phyloP scores from a whole-genome alignment of 2,888 invertebrate genomes.

The Drosophila setosimentum region DNA sequence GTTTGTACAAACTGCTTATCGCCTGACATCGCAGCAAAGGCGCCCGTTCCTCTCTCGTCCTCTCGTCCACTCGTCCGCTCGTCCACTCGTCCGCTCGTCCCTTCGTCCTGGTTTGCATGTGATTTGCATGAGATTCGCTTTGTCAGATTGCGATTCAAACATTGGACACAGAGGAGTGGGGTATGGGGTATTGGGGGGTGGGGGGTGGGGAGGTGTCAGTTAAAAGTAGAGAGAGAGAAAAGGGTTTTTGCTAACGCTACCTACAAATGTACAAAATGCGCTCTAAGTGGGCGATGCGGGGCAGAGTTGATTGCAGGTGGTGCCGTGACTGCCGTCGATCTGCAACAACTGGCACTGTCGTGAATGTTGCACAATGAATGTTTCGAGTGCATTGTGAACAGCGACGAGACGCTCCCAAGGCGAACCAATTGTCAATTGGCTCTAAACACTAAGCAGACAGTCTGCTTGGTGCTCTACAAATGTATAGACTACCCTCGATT shows the following conservation, averaged over 20 bases:
- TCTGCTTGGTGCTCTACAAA: background rate
- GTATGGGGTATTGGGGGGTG: too few relatives aligned
- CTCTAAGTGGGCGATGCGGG: conserved; percentile 17
- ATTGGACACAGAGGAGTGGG: conserved; percentile 8
- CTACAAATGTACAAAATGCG: conserved; percentile 40
- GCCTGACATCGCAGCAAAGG: conserved; percentile 45
- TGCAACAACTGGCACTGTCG: conserved; percentile 40
- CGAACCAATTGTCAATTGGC: conserved; percentile 11
- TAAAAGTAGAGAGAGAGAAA: background rate
- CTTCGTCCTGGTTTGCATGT: conserved; percentile 49
- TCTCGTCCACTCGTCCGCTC: conserved; percentile 1
- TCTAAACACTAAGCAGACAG: conserved; percentile 12
- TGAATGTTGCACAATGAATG: conserved; percentile 43
- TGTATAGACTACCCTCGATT: conserved; percentile 7
- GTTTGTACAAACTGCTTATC: conserved; percentile 77
- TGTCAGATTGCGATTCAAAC: conserved; percentile 45
- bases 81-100: background rate
- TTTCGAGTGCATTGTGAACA: conserved; percentile 36
- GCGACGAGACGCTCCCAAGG: conserved; percentile 26
- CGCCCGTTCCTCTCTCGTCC: conserved; percentile 8
- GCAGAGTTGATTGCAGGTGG: conserved; percentile 4
- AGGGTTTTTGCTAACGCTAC: conserved; percentile 13
- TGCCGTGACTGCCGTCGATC: conserved; percentile 26
- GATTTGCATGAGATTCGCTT: conserved; percentile 59
- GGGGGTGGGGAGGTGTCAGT: background rate